Evolutionary conservation across 2,888 invertebrate species (phyloP), one percentile per base, ranked within the genome.

Genomic region (Aporophyla lueneburgensis): DNA sequence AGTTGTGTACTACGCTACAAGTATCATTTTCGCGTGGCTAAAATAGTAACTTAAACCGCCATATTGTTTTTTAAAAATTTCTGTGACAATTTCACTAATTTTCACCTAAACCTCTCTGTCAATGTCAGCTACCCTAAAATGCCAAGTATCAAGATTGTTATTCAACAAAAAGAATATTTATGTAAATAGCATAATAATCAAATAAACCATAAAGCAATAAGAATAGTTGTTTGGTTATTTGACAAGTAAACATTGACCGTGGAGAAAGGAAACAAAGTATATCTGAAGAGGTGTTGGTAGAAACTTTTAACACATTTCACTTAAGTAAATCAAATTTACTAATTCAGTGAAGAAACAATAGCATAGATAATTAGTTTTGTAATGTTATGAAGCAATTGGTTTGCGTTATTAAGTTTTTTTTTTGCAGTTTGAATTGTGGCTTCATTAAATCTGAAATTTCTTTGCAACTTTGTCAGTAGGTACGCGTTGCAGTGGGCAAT

Each of bases 241-340:
- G 21, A 5, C 14, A 10, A 16, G 58, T 73, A 46, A 73, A 80
- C 19, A 80, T 80, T 77, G 58, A 51, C 27, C 71, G 49, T 24
- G 33, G 6, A 14, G 56, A 63, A 12, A 27, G 62, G 24, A 51
- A 56, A 80, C 43, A 62, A 54, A 46, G 49, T n/a, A 33, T 40
- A 16, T 14, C n/a, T 19, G 21, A 9, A 40, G 40, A 21, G 7
- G 46, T 78, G 63, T 78, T 46, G 24, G 27, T 46, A 73, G 80
- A 78, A 78, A 80, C 46, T 80, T 73, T 73, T 80, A 54, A 59
- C 77, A 65, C 46, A 0, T 78, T 80, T 78, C 77, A 65, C 73
- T 78, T 5, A 53, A 33, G 51, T 5, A 53, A 33, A 56, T 56
- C 63, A 77, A 71, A 79, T 16, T 21, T 0, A 62, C 14, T 27